Evolutionary conservation across 2,113 vertebrate species (phyloP), one percentile per base, ranked within the genome.

Genomic region (Cyanoderma ruficeps): DNA sequence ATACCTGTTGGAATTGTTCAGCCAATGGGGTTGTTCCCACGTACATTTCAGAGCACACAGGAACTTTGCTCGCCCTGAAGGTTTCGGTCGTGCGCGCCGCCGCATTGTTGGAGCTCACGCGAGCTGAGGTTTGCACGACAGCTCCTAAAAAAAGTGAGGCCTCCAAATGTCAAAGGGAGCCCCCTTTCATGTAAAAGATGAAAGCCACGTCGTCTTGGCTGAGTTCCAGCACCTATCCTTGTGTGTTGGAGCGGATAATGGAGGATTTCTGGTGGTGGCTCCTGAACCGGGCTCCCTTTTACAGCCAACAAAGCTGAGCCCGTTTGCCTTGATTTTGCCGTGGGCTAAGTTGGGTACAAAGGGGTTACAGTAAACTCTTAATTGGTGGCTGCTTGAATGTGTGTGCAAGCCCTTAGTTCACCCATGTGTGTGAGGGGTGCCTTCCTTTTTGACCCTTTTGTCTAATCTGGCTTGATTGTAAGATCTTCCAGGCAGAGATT

Each of bases 171-270:
- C 89, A 71, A 57, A 95, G 84, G 90, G 89, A 93, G 83, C 64
- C 91, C 94, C 84, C 84, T 96, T 96, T 91, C 87, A 92, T 93
- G 96, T 91, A 10, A 24, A 55, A 93, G 94, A 93, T 90, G 94
- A 94, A 93, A 96, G 94, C 89, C 83, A 55, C 19, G 4, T 78
- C 67, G 74, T 39, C 63, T 76, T 94, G 96, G 94, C 87, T 53
- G 46, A 39, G 49, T 71, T 94, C 95, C 93, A 96, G 79, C 75
- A 30, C 80, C 81, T 93, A 55, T 91, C 84, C 50, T 83, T 90
- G 82, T 83, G 87, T 91, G 91, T 72, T 95, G 18, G 20, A 72
- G 91, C 23, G 8, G 81, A 83, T 84, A 90, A 92, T 77, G 89
- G 74, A 91, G 89, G 87, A 65, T 94, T 94, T 79, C 91, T 96